These are phyloP conservation scores for Agelastica alni DNA, from an alignment of 2,888 invertebrate species.

Conservation along the genomic window DNA sequence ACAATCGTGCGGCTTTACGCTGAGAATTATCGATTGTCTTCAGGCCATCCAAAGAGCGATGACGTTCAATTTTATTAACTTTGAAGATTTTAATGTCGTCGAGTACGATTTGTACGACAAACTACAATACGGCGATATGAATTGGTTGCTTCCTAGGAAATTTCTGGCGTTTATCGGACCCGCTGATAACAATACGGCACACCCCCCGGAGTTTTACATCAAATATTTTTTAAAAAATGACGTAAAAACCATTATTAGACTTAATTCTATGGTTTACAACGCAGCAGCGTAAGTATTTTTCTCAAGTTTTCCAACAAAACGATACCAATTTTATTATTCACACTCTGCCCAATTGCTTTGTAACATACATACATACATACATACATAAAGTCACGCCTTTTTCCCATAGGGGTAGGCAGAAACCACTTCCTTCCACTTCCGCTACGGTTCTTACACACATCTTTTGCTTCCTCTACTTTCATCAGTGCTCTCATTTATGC, in stretches of 20 bases:
- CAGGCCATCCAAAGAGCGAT: conserved; percentile 74
- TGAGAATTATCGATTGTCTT: conserved; percentile 69
- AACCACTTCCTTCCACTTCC: too few species aligned
- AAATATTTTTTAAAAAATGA: conserved; percentile 81
- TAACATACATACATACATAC: too few species aligned
- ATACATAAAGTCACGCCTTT: too few species aligned
- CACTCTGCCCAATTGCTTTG: too few species aligned
- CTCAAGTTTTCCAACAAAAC: too few species aligned
- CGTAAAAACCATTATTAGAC: conserved; percentile 78
- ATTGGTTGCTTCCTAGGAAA: conserved; percentile 86
- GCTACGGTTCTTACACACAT: too few species aligned
- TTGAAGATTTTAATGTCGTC: conserved; percentile 78
- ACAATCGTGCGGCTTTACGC: conserved; percentile 72
- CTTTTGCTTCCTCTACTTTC: too few species aligned
- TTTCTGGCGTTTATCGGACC: conserved; percentile 90
- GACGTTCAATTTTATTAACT: conserved; percentile 76
- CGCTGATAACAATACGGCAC: conserved; percentile 56
- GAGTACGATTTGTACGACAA: conserved; percentile 84
- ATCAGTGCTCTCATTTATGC: too few species aligned
- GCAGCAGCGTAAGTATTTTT: conserved; percentile 63
- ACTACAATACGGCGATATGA: conserved; percentile 85
- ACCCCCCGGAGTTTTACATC: conserved; percentile 81
- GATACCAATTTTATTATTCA: too few species aligned
- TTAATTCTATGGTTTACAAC: conserved; percentile 84
- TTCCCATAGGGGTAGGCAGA: too few species aligned